Evolutionary conservation across 2,797 vertebrate genomes (phyloP), one percentile per base, ranked within the genome.

Genomic region (Microcaecilia unicolor): DNA sequence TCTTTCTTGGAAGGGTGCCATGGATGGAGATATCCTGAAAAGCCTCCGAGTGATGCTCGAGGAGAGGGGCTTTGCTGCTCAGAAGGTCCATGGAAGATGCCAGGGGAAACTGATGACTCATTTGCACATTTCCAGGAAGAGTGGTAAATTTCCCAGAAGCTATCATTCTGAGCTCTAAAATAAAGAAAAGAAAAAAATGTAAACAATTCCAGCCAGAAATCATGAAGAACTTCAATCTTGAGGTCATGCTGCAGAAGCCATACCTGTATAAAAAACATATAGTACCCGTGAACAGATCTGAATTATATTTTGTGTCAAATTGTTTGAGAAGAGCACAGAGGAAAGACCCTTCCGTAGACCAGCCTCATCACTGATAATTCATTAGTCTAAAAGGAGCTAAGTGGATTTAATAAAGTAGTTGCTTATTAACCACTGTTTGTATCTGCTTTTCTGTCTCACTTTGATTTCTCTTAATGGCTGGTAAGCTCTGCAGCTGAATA

Each of bases 81-180:
- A 94, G 68, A 37, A 94, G 88, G 70, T 98, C 95, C 93, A 97
- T 94, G 43, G 93, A 94, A 9, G 90, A 83, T 52, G 82, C 69
- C 32, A 95, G 66, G 2, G 89, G 84, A 25, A 80, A 80, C 76
- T 90, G 88, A 26, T 77, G 81, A 47, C 78, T 88, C 41, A 79
- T 51, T 3, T 89, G 74, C 40, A 86, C 63, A 8, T 87, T 91
- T 80, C 90, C 78, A 44, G 89, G 89, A 48, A 97, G 77, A 68
- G 89, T 94, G 41, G 92, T 89, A 59, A 91, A 89, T 50, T 91
- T 93, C 59, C 95, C 92, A 10, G 95, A 89, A 21, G 93, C 89
- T 89, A 97, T 94, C 89, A 90, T 90, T 78, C 75, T 93, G 60
- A 80, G 55, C 55, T 86, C 91, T 97, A 64, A 13, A 48, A 44